Evolutionary conservation across 2,888 invertebrate species (phyloP).

Genomic region (Cylloceria caligata): DNA sequence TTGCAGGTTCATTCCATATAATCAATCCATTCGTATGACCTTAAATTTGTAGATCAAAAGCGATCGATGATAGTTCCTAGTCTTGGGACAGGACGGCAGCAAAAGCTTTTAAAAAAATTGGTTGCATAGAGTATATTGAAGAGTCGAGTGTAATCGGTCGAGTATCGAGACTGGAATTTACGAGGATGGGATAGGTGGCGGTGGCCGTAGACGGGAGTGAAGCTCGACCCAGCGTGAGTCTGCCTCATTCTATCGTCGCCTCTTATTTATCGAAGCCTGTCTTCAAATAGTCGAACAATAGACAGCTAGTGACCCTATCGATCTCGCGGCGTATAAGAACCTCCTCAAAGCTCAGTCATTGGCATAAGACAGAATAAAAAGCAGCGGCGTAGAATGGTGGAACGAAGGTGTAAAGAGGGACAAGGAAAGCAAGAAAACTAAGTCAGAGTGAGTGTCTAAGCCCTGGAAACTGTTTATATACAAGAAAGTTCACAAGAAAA

Average conservation of each 20-base stretch:
- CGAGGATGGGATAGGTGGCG: slow-evolving; percentile 56
- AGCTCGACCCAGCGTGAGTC: slow-evolving; percentile 56
- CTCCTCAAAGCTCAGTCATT: slow-evolving; percentile 57
- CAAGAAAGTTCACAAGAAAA: not conserved
- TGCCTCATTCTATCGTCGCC: slow-evolving; percentile 58
- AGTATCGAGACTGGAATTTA: slow-evolving; percentile 66
- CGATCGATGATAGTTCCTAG: not conserved
- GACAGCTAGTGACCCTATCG: slow-evolving; percentile 65
- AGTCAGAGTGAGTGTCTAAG: slow-evolving; percentile 1
- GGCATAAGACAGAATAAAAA: slow-evolving; percentile 30
- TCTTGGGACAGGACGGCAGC: not conserved
- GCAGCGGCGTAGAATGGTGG: slow-evolving; percentile 9
- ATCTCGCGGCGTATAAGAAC: slow-evolving; percentile 61
- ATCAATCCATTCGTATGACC: not conserved
- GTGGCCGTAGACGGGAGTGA: slow-evolving; percentile 51
- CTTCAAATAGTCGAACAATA: slow-evolving; percentile 68
- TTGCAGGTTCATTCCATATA: no score
- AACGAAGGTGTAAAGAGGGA: slow-evolving; percentile 13
- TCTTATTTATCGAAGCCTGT: slow-evolving; percentile 67
- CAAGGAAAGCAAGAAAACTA: slow-evolving; percentile 9
- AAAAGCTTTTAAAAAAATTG: slow-evolving; percentile 58
- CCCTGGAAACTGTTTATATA: slow-evolving; percentile 10
- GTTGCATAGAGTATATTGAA: slow-evolving; percentile 36
- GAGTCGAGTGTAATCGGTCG: slow-evolving; percentile 64
- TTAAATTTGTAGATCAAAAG: not conserved